phyloP scores from a whole-genome alignment of 2,797 vertebrate species.

The Phrynocephalus guinanensis region DNA sequence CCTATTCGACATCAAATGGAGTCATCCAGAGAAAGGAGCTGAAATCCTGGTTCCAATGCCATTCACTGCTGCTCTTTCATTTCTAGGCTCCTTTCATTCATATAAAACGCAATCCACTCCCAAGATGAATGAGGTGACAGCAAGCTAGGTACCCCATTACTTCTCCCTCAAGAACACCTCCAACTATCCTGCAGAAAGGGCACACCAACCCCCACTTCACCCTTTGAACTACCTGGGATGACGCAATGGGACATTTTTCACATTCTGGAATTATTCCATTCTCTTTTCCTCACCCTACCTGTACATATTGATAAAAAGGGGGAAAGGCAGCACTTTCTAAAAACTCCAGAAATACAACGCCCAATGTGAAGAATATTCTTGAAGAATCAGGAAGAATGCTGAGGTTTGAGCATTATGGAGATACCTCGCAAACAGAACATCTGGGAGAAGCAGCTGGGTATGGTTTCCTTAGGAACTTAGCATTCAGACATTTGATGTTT shows the following conservation, averaged over 20 bases:
- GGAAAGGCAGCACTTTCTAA: not conserved
- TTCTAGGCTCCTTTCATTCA: not conserved
- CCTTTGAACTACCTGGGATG: not conserved
- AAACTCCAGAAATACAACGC: no score
- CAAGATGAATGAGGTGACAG: not conserved
- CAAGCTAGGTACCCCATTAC: not conserved
- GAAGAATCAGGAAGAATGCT: no score
- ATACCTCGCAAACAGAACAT: no score
- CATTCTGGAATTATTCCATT: not conserved
- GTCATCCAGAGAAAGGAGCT: not conserved
- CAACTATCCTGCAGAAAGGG: not conserved
- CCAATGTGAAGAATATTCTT: no score
- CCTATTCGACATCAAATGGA: not conserved
- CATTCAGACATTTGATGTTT: no score
- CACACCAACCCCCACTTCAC: not conserved
- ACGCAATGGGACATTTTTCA: not conserved
- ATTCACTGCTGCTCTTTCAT: not conserved
- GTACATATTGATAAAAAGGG: not conserved
- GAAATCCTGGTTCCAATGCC: not conserved
- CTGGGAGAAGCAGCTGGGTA: no score
- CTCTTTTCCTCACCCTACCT: not conserved
- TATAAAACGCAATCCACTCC: not conserved
- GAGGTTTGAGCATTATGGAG: no score
- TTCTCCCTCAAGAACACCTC: not conserved
- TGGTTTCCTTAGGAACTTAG: no score